Evolutionary conservation across 2,797 vertebrate genomes (phyloP), one percentile per base, ranked within the genome.

Genomic region (Coregonus ussuriensis): DNA sequence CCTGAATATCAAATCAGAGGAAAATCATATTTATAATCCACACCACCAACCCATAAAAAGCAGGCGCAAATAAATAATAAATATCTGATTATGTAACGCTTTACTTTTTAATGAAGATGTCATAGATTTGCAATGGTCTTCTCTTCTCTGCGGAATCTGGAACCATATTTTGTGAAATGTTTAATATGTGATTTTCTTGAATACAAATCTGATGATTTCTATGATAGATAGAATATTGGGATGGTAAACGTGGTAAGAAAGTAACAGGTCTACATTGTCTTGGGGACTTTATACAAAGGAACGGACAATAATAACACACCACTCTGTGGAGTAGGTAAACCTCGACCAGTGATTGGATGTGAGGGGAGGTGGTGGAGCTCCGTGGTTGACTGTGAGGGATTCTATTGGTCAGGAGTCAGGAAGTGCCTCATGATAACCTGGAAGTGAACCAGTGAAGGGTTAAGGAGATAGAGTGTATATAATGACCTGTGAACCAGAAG

Each of bases 1-100:
- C 79, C 81, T 77, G 66, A 77, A 83, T 74, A 76, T 62, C 62
- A 62, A 62, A 67, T 52, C 77, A 41, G 53, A 79, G 80, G 74
- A 82, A 82, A 76, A 83, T 74, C 80, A 9, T 25, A 25, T 7
- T 83, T 29, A 51, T 33, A 73, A 25, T 63, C 59, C 21, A 63
- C n/a, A 63, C 59, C 68, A 70, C 56, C 70, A 78, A 72, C 15
- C 71, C 21, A 11, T 29, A 56, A 71, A 51, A 62, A 67, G 37
- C 63, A 74, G 35, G 41, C 68, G 53, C 6, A 71, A 67, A 79
- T 56, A 16, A 67, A 54, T 54, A 53, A 31, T 11, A 53, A 74
- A 29, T 59, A 74, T 71, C 51, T 72, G 67, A 72, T 41, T 71
- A 63, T 63, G 59, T 4, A 25, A n/a, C n/a, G n/a, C n/a, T 41